Conservation (phyloP, 2,888 invertebrate genomes). For the Philaethria dido region DNA sequence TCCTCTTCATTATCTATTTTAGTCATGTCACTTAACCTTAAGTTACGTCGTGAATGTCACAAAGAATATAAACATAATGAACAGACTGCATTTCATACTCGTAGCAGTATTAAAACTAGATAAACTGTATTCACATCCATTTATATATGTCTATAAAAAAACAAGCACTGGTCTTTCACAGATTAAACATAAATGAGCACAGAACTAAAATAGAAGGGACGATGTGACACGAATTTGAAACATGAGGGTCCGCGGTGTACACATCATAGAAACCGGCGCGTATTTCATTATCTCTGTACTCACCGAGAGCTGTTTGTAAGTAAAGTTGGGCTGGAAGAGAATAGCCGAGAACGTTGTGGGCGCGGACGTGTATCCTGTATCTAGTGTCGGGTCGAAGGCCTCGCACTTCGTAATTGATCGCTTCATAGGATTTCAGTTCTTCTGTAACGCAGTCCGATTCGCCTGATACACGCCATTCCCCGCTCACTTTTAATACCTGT, state of each 20-base stretch:
- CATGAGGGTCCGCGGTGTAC: constrained; percentile 68
- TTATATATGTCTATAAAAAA: constrained; percentile 6
- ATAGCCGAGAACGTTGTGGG: constrained; percentile 93
- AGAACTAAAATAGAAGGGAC: constrained; percentile 61
- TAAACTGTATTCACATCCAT: not conserved
- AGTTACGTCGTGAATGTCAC: too few species aligned
- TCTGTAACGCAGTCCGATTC: constrained; percentile 83
- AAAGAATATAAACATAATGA: not conserved
- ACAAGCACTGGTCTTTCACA: constrained; percentile 53
- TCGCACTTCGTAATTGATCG: constrained; percentile 87
- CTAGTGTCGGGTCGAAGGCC: constrained; percentile 90
- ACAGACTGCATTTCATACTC: too few species aligned
- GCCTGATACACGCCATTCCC: constrained; percentile 85
- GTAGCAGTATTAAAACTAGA: not conserved
- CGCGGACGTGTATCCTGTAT: constrained; percentile 92
- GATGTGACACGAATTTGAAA: constrained; percentile 62
- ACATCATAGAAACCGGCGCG: constrained; percentile 81
- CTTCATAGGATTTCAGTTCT: constrained; percentile 85
- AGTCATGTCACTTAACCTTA: too few species aligned
- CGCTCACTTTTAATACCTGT: constrained; percentile 87
- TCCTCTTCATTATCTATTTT: too few species aligned
- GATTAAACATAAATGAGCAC: constrained; percentile 63
- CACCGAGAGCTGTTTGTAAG: constrained; percentile 95
- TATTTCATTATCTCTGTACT: constrained; percentile 84
- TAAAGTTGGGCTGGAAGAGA: constrained; percentile 90